Conservation (phyloP, 2,888 invertebrate species). For the Nemoura dubitans region DNA sequence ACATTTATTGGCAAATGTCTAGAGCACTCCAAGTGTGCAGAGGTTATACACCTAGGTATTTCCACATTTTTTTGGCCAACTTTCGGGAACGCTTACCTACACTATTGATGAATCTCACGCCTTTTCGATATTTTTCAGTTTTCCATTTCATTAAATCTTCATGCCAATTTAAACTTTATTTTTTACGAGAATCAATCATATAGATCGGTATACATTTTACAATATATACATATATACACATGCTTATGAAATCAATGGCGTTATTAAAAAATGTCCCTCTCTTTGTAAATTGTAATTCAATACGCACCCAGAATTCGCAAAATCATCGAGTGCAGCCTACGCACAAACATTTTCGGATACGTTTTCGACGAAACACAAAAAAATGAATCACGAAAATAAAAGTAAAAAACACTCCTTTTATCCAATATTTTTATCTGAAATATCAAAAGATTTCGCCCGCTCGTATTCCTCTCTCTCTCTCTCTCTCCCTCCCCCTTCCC, state of each 20-base stretch:
- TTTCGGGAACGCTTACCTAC: background rate
- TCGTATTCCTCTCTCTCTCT: background rate
- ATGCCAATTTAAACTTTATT: background rate
- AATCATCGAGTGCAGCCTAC: background rate
- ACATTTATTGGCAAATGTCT: background rate
- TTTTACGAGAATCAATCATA: background rate
- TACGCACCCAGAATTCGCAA: background rate
- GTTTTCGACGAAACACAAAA: background rate
- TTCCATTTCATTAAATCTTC: background rate
- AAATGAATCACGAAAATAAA: background rate
- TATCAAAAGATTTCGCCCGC: background rate
- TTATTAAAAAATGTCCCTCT: background rate
- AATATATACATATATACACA: conserved; percentile 10
- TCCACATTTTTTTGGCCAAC: background rate
- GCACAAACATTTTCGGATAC: background rate
- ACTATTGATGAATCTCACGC: background rate
- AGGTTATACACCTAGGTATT: background rate
- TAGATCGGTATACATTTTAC: too few relatives aligned
- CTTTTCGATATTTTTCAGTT: background rate
- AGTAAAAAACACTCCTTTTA: background rate
- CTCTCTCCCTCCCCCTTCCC: background rate
- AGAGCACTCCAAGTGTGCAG: background rate
- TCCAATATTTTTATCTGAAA: background rate
- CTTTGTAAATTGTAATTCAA: background rate
- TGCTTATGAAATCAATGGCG: background rate